phyloP scores from a whole-genome alignment of 2,888 invertebrate species.

The Ochropacha duplaris region DNA sequence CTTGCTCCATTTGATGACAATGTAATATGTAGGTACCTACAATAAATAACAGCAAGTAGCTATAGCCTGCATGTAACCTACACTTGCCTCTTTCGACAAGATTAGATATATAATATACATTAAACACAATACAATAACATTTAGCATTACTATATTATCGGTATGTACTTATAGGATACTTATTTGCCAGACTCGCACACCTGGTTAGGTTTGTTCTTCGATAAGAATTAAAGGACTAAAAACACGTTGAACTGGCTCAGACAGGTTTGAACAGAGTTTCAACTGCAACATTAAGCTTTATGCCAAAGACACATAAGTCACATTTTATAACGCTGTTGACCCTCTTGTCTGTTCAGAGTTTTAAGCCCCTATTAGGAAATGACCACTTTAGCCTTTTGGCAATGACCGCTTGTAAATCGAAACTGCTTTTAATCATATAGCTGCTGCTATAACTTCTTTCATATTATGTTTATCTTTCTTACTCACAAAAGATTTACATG shows the following conservation, averaged over 20 bases:
- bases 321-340: conserved; percentile 46
- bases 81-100: too few species aligned
- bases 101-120: too few species aligned
- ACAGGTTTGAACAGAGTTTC: conserved; percentile 52
- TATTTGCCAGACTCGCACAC: conserved; percentile 19
- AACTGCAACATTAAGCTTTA: conserved; percentile 62
- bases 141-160: too few species aligned
- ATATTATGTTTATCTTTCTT: not conserved
- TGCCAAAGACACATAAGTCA: conserved; percentile 45
- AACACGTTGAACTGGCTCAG: conserved; percentile 57
- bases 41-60: too few species aligned
- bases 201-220: conserved; percentile 23
- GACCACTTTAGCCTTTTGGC: conserved; percentile 74
- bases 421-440: conserved; percentile 32
- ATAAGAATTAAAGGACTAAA: conserved; percentile 48
- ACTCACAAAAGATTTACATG: not conserved
- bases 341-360: conserved; percentile 57
- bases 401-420: conserved; percentile 69
- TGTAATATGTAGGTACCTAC: too few species aligned
- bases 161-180: too few species aligned
- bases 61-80: too few species aligned
- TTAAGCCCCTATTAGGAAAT: conserved; percentile 76
- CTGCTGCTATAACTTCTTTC: not conserved
- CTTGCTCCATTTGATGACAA: too few species aligned
- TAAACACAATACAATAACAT: too few species aligned